Conservation (phyloP, 23 tunicate species). For the Styela plicata region DNA sequence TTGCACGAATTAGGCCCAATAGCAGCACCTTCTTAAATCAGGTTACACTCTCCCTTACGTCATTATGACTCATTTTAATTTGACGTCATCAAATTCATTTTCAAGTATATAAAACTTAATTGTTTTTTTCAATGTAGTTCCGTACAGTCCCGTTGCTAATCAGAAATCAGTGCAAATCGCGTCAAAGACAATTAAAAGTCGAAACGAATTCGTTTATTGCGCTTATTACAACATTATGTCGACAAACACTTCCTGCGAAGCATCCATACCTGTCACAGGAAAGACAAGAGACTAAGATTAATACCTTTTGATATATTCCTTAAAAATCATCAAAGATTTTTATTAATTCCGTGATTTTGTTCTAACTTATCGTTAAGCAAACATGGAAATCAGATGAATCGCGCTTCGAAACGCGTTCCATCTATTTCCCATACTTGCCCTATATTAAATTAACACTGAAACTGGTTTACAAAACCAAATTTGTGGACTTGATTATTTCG, state of each 20-base stretch:
- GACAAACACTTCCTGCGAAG: neutral
- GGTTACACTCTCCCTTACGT: too few relatives aligned
- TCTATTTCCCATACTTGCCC: neutral
- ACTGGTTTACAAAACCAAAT: neutral
- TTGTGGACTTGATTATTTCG: neutral
- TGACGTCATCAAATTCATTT: too few relatives aligned
- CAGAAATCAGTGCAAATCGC: neutral
- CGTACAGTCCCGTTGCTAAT: neutral
- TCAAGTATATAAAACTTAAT: too few relatives aligned
- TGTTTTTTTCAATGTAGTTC: neutral
- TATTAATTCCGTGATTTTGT: neutral
- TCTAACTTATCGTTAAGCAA: neutral
- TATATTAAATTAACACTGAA: too few relatives aligned
- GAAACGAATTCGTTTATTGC: neutral
- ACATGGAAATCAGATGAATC: neutral
- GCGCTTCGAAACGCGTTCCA: too few relatives aligned
- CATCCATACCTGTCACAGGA: neutral
- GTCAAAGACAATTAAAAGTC: neutral
- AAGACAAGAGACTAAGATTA: neutral
- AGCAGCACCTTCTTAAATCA: too few relatives aligned
- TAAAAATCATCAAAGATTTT: constrained; percentile 8
- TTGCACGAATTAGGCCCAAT: too few relatives aligned
- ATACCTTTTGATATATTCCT: neutral
- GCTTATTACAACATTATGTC: neutral
- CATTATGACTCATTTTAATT: too few relatives aligned